Conservation (phyloP, 1,140 invertebrate species). For the Ectropis grisescens region DNA sequence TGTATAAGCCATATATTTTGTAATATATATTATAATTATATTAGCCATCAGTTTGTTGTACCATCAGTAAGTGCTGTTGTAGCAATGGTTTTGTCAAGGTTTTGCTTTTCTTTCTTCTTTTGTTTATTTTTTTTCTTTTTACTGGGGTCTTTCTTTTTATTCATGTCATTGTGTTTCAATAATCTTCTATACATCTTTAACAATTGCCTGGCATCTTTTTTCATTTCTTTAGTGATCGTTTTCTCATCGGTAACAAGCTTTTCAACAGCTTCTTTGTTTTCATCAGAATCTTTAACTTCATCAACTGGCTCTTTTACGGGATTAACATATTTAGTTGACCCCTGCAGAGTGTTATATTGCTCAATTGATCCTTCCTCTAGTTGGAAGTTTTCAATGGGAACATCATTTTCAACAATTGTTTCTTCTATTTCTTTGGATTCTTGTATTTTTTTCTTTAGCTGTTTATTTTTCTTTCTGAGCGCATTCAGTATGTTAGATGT, state of each 20-base stretch:
- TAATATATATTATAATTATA: too few species aligned
- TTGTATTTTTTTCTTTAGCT: constrained; percentile 64
- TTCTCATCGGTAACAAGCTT: constrained; percentile 2
- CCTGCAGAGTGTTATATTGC: constrained; percentile 57
- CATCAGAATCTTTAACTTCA: constrained; percentile 14
- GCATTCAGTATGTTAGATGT: constrained; percentile 70
- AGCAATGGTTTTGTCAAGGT: too few species aligned
- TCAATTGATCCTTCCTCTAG: constrained; percentile 56
- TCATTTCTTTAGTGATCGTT: constrained; percentile 44
- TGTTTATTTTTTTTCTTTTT: constrained; percentile 52
- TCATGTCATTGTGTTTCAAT: constrained; percentile 49
- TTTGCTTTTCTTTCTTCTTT: constrained; percentile 42
- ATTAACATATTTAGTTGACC: constrained; percentile 54
- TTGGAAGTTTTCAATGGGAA: constrained; percentile 16
- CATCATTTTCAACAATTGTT: constrained; percentile 6
- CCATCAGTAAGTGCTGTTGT: too few species aligned
- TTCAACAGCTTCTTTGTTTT: constrained; percentile 6
- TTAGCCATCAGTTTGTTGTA: too few species aligned
- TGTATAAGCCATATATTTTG: too few species aligned
- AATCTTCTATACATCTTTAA: constrained; percentile 66
- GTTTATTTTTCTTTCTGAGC: constrained; percentile 72
- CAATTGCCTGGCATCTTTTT: constrained; percentile 58
- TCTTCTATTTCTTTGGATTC: constrained; percentile 28
- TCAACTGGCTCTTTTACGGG: constrained; percentile 30
- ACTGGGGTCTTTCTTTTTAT: constrained; percentile 50